phyloP scores from a whole-genome alignment of 2,113 vertebrate species.

The Cyprinodon variegatus region DNA sequence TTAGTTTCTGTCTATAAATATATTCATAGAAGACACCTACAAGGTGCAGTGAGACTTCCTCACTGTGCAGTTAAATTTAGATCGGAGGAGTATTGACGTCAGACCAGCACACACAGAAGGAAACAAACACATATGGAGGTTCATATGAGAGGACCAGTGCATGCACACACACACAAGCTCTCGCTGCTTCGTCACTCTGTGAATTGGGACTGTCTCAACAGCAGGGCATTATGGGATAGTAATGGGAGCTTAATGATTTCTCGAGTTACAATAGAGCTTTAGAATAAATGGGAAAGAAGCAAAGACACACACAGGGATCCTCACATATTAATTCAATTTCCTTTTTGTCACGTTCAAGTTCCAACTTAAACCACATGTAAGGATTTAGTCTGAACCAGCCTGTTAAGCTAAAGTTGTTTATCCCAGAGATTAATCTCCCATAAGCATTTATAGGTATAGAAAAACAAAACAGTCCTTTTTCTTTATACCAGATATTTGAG shows the following conservation, averaged over 20 bases:
- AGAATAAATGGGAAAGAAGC: constrained; percentile 1
- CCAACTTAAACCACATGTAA: constrained; percentile 1
- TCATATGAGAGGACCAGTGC: background rate
- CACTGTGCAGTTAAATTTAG: constrained; percentile 64
- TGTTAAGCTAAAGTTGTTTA: background rate
- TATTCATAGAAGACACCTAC: constrained; percentile 58
- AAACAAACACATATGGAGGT: constrained; percentile 7
- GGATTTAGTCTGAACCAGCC: constrained; percentile 1
- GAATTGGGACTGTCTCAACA: constrained; percentile 64
- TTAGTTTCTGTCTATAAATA: constrained; percentile 62
- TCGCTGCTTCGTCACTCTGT: constrained; percentile 62
- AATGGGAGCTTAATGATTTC: constrained; percentile 60
- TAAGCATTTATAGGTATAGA: background rate
- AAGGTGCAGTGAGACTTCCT: constrained; percentile 53
- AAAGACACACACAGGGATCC: constrained; percentile 17
- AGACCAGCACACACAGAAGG: constrained; percentile 36
- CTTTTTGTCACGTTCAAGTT: constrained; percentile 5
- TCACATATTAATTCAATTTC: constrained; percentile 1
- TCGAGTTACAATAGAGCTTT: constrained; percentile 15
- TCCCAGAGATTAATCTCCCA: background rate
- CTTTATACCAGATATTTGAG: background rate
- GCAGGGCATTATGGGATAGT: constrained; percentile 60
- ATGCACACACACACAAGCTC: background rate
- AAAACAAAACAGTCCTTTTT: background rate
- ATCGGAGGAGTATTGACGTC: constrained; percentile 72